Base-by-base conservation (phyloP, 2,888 invertebrate genomes). In the Nasonovia ribisnigri region DNA sequence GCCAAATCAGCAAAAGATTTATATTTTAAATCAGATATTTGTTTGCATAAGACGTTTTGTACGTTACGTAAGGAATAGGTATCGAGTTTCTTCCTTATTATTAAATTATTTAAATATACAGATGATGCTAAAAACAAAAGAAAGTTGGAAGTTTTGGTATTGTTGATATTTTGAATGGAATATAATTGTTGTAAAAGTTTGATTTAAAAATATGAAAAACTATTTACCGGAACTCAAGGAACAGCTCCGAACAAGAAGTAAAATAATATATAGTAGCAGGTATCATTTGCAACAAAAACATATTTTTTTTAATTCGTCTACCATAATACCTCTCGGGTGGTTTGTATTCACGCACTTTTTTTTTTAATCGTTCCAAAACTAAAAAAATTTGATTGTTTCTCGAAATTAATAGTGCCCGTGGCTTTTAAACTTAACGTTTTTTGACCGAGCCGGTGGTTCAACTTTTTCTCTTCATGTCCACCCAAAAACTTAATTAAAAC, bases 401-500 rank as follows among this genome's bases (percentile, higher is more conserved):
- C 3, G 20, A 13, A 60, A n/a, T 24, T 46, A 29, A 29, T 67
- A 46, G n/a, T 29, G 90, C 90, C 60, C 11, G 90, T 67, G 60
- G 60, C 90, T 60, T 90, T 90, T 60, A n/a, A 46, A 67, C 43
- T 67, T 46, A 60, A n/a, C n/a, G 60, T 90, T 46, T n/a, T n/a
- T 67, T 20, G 60, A 46, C 60, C 46, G n/a, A 67, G n/a, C 46
- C n/a, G 46, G 36, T 3, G 43, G 43, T 90, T 90, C 43, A n/a
- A 60, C 43, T 90, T 90, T 67, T 48, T 51, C 36, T 36, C 90
- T 42, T 90, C 20, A n/a, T 90, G 29, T 84, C 84, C 84, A 84
- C 42, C 60, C 16, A 24, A 48, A 87, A 92, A 87, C 46, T 60
- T 92, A 92, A 92, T 92, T 87, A 60, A 91, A 92, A 87, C 87